phyloP scores from a whole-genome alignment of 1,140 invertebrate species.

The Brachionus paranguensis region DNA sequence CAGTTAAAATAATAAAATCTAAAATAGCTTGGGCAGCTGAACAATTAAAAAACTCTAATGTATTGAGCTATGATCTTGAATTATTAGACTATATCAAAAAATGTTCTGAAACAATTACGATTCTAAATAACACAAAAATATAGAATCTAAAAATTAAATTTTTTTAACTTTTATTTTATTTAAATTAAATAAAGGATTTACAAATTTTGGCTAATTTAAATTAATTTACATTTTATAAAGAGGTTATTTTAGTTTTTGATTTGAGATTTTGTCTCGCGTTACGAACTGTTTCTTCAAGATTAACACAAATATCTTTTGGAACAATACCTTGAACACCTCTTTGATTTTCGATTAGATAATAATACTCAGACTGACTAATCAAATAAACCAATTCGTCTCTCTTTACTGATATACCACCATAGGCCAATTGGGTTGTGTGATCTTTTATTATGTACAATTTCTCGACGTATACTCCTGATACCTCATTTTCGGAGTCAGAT shows the following conservation, averaged over 20 bases:
- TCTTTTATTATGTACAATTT: not conserved
- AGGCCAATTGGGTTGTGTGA: not conserved
- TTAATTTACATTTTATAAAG: not conserved
- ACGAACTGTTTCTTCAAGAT: not conserved
- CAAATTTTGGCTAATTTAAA: not conserved
- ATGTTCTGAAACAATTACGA: not conserved
- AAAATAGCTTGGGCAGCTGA: constrained; percentile 15
- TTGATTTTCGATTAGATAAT: constrained; percentile 7
- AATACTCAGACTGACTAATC: not conserved
- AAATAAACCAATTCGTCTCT: not conserved
- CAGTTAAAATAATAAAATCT: not conserved
- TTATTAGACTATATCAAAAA: not conserved
- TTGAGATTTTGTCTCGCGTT: not conserved
- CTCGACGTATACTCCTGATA: not conserved
- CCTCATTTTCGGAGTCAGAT: not conserved
- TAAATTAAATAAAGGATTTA: constrained; percentile 4
- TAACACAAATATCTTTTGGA: constrained; percentile 9
- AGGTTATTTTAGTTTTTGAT: not conserved
- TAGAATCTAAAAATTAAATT: not conserved
- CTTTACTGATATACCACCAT: not conserved
- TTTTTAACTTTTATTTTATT: not conserved
- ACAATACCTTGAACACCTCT: not conserved
- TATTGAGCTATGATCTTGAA: constrained; percentile 10
- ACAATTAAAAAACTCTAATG: not conserved
- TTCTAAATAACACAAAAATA: not conserved